phyloP scores from a whole-genome alignment of 2,113 vertebrate genomes.

The Potamarius usumacintae region DNA sequence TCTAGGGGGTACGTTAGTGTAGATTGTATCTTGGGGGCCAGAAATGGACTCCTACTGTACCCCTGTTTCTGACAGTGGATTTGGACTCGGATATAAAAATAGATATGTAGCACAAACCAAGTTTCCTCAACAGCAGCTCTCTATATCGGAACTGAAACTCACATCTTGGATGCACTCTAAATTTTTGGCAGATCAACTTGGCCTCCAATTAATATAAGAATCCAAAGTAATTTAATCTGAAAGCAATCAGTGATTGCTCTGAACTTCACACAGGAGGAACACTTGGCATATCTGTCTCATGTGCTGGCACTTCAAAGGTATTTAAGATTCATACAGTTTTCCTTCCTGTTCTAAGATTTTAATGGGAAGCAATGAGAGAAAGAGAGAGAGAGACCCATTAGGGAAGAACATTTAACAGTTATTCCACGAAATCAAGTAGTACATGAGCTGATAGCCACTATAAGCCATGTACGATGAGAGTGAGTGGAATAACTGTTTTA shows the following conservation, averaged over 20 bases:
- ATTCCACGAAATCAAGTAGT: no score
- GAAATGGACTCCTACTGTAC: no score
- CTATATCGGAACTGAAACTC: background rate
- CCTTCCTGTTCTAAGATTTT: background rate
- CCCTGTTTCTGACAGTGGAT: background rate
- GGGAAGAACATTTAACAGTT: background rate
- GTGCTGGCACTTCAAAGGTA: background rate
- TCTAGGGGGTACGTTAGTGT: no score
- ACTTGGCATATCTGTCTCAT: slow-evolving; percentile 13
- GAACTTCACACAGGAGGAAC: slow-evolving; percentile 18
- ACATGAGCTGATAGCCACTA: no score
- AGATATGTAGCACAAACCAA: background rate
- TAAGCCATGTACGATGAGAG: no score
- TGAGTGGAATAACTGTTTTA: no score
- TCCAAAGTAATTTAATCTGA: slow-evolving; percentile 34
- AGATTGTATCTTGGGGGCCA: no score
- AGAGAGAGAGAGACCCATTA: background rate
- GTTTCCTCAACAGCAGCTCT: background rate
- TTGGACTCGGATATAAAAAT: background rate
- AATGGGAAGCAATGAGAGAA: background rate
- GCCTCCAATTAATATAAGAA: slow-evolving; percentile 25
- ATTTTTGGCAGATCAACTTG: slow-evolving; percentile 23
- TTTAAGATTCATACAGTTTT: background rate
- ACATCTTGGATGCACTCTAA: background rate
- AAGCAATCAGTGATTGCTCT: slow-evolving; percentile 14